Evolutionary conservation across 2,113 vertebrate genomes (phyloP), one percentile per base, ranked within the genome.

Genomic region (Corythoichthys haematopterus): DNA sequence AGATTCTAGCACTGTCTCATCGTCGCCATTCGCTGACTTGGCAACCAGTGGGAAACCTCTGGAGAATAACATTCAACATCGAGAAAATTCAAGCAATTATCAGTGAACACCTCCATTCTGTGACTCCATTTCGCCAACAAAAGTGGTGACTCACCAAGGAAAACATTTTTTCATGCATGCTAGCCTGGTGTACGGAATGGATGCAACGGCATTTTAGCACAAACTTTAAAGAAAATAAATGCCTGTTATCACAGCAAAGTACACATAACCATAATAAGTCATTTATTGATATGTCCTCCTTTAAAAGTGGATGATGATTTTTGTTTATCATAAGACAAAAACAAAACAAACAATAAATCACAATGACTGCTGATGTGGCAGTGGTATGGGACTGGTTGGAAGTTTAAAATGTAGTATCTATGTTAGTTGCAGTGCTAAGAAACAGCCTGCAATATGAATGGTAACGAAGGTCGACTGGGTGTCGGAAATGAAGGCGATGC

Each of bases 11-110:
- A n/a, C 75, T 61, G 74, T 70, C 84, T 85, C 79, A 73, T 75
- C 67, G 84, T 86, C 75, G 76, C 84, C 85, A 80, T 74, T 80
- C 69, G 80, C 84, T 88, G 86, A 89, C 87, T 87, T 87, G 84
- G 87, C 86, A 89, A 86, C 84, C 76, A 73, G 82, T 82, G 69
- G 83, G 75, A 82, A 70, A 76, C 80, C 87, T 89, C 84, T 68
- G 51, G 87, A 90, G 86, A 84, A 78, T 70, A 85, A 71, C 78
- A 80, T 86, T 87, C 80, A 87, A 83, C 80, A 75, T 70, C 36
- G 74, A 86, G 79, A 82, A 74, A 88, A 83, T 73, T 76, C 79
- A 72, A 65, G 78, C 84, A 88, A 87, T 86, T 87, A 89, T 79
- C 76, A 80, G 65, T 66, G 69, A 80, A 80, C 77, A 78, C 74